Base-by-base conservation (phyloP, 2,888 invertebrate genomes). In the Rosalia funebris region DNA sequence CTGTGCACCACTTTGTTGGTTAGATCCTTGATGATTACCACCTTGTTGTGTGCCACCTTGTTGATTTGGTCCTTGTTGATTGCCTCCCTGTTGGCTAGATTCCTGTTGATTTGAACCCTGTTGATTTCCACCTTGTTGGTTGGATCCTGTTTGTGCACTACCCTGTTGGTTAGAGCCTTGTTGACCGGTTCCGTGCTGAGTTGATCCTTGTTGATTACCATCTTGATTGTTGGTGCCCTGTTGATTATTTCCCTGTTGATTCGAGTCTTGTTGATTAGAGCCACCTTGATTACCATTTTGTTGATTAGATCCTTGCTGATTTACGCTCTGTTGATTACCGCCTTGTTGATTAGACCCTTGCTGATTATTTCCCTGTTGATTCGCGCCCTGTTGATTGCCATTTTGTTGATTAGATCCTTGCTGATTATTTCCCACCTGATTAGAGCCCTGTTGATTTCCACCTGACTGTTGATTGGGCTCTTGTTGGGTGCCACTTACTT, bases 231-330 rank as follows among this genome's bases (percentile, higher is more conserved):
- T 48, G 31, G 50, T 54, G 65, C 68, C 86, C 56, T 39, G 50
- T 12, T 45, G 61, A 46, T 61, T 44, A 37, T 20, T 50, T 25
- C 57, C 50, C 45, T 61, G 62, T 32, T 60, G 60, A 25, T 58
- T 53, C 10, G 12, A 53, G 1, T 60, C 60, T n/a, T 52, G 44
- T 46, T 62, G 63, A 19, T 58, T 64, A 5, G 52, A 45, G 5
- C 63, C 41, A 36, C 45, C 52, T 65, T 61, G 62, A 91, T 46
- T 75, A 32, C 14, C 57, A 32, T 60, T 60, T 31, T 56, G 56
- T 36, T 47, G 55, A 42, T 25, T 45, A 31, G 31, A 32, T 5
- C 57, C 46, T 31, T 56, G 56, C 42, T 42, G 58, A 46, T 25
- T 45, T 25, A 15, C 19, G 2, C 57, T 41, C 60, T 67, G 15